Percentiles rank a stretch among this genome's conserved stretches.
phyloP scores from a whole-genome alignment of 2,113 vertebrate genomes.

The Hirundichthys speculiger region DNA sequence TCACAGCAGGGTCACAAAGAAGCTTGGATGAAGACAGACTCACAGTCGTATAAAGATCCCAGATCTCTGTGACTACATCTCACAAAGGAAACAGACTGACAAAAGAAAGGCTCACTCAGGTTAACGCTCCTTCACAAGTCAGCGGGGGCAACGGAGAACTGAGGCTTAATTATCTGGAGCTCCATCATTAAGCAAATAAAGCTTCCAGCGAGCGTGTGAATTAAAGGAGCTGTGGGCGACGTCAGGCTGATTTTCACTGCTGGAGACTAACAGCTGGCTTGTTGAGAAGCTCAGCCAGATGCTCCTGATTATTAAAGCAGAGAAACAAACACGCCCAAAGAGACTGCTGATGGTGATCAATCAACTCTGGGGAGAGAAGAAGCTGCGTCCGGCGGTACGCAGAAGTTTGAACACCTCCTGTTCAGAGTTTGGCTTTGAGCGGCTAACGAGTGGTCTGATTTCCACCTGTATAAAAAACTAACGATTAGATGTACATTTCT shows the following conservation, averaged over 20 bases:
- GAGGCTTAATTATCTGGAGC: not conserved
- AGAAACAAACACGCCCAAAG: constrained; percentile 49
- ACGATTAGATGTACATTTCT: too few relatives aligned
- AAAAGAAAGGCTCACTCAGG: constrained; percentile 8
- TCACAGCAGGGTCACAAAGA: not conserved
- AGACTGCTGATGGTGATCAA: constrained; percentile 22
- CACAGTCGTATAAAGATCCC: not conserved
- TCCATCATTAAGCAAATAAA: not conserved
- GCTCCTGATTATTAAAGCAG: constrained; percentile 34
- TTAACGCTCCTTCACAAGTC: constrained; percentile 11
- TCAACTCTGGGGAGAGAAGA: constrained; percentile 7
- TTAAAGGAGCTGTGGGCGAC: constrained; percentile 13
- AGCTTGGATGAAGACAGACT: too few relatives aligned
- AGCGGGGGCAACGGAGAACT: not conserved
- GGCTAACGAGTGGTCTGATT: too few relatives aligned
- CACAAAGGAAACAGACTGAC: not conserved
- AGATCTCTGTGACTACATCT: not conserved
- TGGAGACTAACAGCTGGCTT: constrained; percentile 66
- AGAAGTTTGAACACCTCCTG: not conserved
- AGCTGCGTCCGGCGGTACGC: not conserved
- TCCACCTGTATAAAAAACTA: too few relatives aligned
- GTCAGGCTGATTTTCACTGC: constrained; percentile 42
- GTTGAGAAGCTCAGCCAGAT: constrained; percentile 56
- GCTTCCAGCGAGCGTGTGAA: not conserved
- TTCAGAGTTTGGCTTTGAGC: too few relatives aligned